A percentile compares a stretch with the other conserved stretches of the same genome.
Evolutionary conservation across 2,797 vertebrate genomes (phyloP).

Genomic region (Euphonia xanthogaster): DNA sequence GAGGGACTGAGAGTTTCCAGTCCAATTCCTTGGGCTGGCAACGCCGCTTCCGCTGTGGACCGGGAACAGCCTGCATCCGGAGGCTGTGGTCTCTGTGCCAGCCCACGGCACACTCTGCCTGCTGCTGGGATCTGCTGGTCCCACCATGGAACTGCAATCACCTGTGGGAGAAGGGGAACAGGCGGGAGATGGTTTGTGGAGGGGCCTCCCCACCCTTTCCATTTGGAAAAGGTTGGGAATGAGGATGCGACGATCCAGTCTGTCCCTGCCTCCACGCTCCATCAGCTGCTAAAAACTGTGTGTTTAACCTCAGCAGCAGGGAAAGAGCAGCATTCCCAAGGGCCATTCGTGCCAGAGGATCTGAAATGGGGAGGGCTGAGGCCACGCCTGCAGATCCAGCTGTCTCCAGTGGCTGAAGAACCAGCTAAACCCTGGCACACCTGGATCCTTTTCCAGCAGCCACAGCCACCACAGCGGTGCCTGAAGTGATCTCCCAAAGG

Average conservation of each 20-base stretch:
- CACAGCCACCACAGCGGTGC: rapidly evolving
- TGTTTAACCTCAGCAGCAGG: background rate
- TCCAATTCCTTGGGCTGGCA: background rate
- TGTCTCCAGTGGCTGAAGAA: background rate
- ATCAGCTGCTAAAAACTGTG: rapidly evolving
- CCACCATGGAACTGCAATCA: rapidly evolving
- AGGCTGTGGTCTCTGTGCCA: background rate
- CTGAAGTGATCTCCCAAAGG: background rate
- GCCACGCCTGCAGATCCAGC: background rate
- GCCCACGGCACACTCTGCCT: background rate
- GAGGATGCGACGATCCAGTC: rapidly evolving
- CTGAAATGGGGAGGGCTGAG: background rate
- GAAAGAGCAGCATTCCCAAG: background rate
- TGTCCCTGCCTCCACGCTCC: rapidly evolving
- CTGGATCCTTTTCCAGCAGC: background rate
- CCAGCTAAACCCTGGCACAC: background rate
- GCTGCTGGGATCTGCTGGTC: background rate
- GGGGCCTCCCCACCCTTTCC: rapidly evolving
- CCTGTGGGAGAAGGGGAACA: background rate
- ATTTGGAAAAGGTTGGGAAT: background rate
- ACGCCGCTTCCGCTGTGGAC: rapidly evolving
- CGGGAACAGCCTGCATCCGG: background rate
- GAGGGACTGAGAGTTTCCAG: background rate
- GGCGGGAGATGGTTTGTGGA: background rate
- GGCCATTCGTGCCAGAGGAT: background rate